Conservation (phyloP, 2,113 vertebrate species). For the Epinephelus fuscoguttatus region DNA sequence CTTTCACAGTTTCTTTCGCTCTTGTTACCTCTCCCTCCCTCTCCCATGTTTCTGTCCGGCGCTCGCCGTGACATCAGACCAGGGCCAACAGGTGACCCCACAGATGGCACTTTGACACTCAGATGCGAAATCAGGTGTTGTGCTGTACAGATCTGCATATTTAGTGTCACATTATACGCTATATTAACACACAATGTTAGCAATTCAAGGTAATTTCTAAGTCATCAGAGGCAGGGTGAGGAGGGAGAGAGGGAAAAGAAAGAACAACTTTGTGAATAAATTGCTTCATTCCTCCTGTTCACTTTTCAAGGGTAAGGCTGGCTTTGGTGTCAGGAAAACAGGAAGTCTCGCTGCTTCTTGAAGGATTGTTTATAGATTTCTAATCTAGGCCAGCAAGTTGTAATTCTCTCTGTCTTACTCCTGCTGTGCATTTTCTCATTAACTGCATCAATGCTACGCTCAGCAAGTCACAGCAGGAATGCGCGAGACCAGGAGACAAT, state of each 20-base stretch:
- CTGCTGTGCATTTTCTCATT: constrained; percentile 73
- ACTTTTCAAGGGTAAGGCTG: constrained; percentile 78
- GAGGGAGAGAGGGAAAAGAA: constrained; percentile 39
- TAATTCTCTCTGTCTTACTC: constrained; percentile 64
- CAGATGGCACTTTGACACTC: constrained; percentile 85
- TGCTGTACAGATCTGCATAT: constrained; percentile 81
- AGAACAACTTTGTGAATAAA: constrained; percentile 78
- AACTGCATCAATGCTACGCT: constrained; percentile 49
- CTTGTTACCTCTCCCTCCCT: constrained; percentile 44
- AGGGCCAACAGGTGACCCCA: constrained; percentile 78
- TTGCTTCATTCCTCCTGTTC: constrained; percentile 57
- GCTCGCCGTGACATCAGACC: constrained; percentile 58
- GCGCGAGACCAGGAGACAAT: constrained; percentile 30
- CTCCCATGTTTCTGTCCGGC: constrained; percentile 46
- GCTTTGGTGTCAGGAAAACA: constrained; percentile 57
- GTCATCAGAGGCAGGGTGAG: constrained; percentile 73
- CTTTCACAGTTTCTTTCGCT: constrained; percentile 44
- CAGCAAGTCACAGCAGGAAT: constrained; percentile 43
- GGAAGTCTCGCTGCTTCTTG: constrained; percentile 64
- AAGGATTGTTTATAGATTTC: constrained; percentile 74
- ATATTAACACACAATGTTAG: constrained; percentile 82
- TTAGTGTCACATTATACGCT: constrained; percentile 87
- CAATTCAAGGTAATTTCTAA: constrained; percentile 83
- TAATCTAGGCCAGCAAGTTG: constrained; percentile 61
- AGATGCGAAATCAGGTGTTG: constrained; percentile 84